phyloP scores from a whole-genome alignment of 2,888 invertebrate species.

The Eustalomyia histrio region DNA sequence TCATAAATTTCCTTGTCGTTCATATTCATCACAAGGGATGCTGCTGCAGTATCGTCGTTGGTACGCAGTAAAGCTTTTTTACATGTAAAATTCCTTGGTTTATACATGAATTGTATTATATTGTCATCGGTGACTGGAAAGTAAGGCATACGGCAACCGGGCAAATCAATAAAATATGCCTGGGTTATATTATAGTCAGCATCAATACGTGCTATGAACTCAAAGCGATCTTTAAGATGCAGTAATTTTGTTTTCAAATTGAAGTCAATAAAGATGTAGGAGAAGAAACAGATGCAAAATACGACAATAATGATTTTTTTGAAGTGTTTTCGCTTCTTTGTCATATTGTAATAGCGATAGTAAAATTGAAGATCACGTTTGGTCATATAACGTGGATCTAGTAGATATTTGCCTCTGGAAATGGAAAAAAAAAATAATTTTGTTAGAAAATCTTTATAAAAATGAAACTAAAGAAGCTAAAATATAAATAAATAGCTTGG shows the following conservation, averaged over 20 bases:
- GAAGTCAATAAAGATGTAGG: conserved; percentile 77
- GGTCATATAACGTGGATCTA: conserved; percentile 78
- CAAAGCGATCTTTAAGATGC: conserved; percentile 74
- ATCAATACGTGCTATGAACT: conserved; percentile 76
- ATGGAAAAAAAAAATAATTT: conserved; percentile 21
- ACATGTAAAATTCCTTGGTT: conserved; percentile 72
- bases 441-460: no score
- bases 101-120: conserved; percentile 75
- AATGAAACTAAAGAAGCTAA: no score
- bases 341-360: conserved; percentile 75
- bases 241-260: conserved; percentile 76
- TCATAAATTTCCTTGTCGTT: conserved; percentile 70
- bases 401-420: conserved; percentile 74
- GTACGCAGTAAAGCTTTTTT: conserved; percentile 71
- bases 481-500: no score
- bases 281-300: conserved; percentile 75
- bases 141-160: conserved; percentile 78
- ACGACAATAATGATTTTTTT: conserved; percentile 75
- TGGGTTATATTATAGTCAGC: conserved; percentile 74
- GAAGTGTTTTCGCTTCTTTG: conserved; percentile 73
- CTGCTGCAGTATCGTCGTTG: conserved; percentile 68
- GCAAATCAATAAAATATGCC: conserved; percentile 77
- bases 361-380: conserved; percentile 76
- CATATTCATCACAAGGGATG: conserved; percentile 72
- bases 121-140: conserved; percentile 76